phyloP scores from a whole-genome alignment of 2,888 invertebrate species.

The Pachycephus smyrnensis region DNA sequence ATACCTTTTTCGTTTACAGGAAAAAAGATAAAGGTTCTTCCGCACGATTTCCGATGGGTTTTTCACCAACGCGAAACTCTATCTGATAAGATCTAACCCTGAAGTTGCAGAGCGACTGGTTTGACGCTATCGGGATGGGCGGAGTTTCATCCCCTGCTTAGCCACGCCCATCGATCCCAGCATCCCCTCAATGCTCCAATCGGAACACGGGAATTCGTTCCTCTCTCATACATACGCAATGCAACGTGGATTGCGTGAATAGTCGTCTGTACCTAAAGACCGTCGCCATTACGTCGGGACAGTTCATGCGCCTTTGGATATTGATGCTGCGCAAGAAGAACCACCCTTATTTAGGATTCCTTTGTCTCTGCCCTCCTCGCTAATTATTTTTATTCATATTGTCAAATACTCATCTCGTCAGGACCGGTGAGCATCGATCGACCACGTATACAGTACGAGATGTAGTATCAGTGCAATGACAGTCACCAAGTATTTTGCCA shows the following conservation, averaged over 20 bases:
- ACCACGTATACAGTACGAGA: neutral
- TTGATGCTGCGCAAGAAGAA: slow-evolving; percentile 9
- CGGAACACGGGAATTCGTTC: neutral
- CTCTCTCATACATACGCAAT: neutral
- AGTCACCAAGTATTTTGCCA: neutral
- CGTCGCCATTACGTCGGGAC: slow-evolving; percentile 35
- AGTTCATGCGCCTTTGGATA: slow-evolving; percentile 18
- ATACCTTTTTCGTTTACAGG: neutral
- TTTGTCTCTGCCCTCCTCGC: neutral
- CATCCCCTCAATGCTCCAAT: slow-evolving; percentile 18
- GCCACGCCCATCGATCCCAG: slow-evolving; percentile 14
- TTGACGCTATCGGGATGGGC: slow-evolving; percentile 10
- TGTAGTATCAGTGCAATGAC: neutral
- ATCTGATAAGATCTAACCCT: slow-evolving; percentile 19
- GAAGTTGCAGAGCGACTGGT: neutral
- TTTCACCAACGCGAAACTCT: slow-evolving; percentile 10
- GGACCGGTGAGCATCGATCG: neutral
- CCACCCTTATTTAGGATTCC: neutral
- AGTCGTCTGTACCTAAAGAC: slow-evolving; percentile 9
- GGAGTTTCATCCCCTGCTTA: slow-evolving; percentile 13
- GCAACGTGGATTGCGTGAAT: neutral
- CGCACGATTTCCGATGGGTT: neutral
- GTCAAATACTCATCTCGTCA: neutral
- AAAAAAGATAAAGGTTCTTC: neutral
- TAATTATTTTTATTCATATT: neutral